Evolutionary conservation across 2,113 vertebrate genomes (phyloP), one percentile per base, ranked within the genome.

Genomic region (Pygathrix nemaeus): DNA sequence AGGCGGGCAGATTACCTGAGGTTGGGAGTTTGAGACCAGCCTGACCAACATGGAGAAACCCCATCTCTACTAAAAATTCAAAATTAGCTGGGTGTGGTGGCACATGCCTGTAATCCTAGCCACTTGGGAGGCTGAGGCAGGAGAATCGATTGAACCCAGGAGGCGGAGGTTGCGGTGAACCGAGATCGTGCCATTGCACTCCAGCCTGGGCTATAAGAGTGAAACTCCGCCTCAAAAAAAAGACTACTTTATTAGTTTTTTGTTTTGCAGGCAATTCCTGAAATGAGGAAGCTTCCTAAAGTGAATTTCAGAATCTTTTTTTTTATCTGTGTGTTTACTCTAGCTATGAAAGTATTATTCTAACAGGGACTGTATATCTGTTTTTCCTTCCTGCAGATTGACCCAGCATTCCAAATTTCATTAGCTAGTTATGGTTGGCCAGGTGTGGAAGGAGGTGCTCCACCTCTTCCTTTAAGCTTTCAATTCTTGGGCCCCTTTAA

Each of bases 181-280:
- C 2, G 6, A 55, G 52, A 55, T 18, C 18, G 2, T 55, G 18
- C 52, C 52, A 20, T 20, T 20, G 18, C 52, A 20, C 52, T 55
- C 52, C 52, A 55, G 52, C 52, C 52, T 55, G 17, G 16, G 52
- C 52, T 20, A 55, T 18, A 55, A 55, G 52, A 55, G 52, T 6
- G 18, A 55, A 55, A 55, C 17, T 55, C 52, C 2, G 6, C 18
- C 52, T 55, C 17, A 55, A 55, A 55, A 55, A 55, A 55, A 20
- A 55, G 17, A 55, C 52, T 55, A 55, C 52, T 20, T 55, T 20
- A 55, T 20, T 55, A 55, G 17, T 55, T 55, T 75, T 81, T 83
- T 84, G 70, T 83, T 94, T 95, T 80, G 50, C 30, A 79, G 59
- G 50, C 50, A 92, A 18, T 75, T 76, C 68, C 66, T 96, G 57